Conservation (phyloP, 1,140 invertebrate genomes). For the Babylonia areolata region DNA sequence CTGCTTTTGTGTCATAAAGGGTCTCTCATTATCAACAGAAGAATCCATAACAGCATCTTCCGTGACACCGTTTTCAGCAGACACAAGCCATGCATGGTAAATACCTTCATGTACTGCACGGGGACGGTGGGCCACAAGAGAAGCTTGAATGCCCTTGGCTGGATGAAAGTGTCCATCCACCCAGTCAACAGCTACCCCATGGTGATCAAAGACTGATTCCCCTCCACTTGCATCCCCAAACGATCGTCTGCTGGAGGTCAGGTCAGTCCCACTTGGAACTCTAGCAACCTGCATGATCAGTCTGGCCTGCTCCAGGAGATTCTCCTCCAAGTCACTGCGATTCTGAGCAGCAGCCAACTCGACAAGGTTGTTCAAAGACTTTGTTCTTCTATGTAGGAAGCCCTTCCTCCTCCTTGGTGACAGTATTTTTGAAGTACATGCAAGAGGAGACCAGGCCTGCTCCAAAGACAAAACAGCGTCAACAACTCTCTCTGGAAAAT, state of each 20-base stretch:
- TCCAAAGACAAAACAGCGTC: conserved; percentile 40
- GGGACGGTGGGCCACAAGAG: neutral
- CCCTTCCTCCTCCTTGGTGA: conserved; percentile 16
- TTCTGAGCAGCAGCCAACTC: neutral
- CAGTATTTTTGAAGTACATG: neutral
- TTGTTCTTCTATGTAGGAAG: conserved; percentile 33
- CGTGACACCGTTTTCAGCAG: neutral
- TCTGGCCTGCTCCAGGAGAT: neutral
- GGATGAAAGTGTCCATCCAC: conserved; percentile 6
- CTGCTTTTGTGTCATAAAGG: neutral
- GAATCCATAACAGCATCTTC: neutral
- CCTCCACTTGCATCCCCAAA: neutral
- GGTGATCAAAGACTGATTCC: neutral
- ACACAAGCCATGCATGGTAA: neutral
- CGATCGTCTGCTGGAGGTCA: neutral
- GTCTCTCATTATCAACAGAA: neutral
- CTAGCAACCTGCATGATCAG: conserved; percentile 42
- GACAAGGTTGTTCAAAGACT: conserved; percentile 36
- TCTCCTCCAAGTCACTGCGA: conserved; percentile 27
- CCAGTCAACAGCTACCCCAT: conserved; percentile 1
- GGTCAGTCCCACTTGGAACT: neutral
- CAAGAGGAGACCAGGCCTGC: neutral
- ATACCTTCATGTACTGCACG: neutral
- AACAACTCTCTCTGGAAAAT: conserved; percentile 41
- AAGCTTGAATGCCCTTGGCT: neutral